Conservation (phyloP, 2,888 invertebrate genomes). For the Chymomyza caudatula region DNA sequence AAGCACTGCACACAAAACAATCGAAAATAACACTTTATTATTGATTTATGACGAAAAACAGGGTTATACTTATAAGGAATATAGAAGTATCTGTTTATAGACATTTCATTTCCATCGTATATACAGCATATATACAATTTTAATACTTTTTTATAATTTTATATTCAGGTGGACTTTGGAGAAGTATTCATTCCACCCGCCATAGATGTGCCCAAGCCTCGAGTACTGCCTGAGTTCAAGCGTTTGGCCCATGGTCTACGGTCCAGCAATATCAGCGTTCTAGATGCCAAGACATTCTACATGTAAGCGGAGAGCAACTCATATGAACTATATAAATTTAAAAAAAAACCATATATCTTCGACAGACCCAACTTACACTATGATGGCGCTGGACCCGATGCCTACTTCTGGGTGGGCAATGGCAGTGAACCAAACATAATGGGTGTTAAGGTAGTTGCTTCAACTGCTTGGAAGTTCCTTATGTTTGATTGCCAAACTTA, state of each 20-base stretch:
- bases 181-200: slow-evolving; percentile 87
- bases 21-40: no score
- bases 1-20: no score
- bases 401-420: slow-evolving; percentile 96
- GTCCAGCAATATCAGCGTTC: slow-evolving; percentile 93
- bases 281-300: slow-evolving; percentile 91
- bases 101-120: no score
- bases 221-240: slow-evolving; percentile 91
- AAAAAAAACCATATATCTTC: not conserved
- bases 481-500: not conserved
- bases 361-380: slow-evolving; percentile 95
- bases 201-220: slow-evolving; percentile 88
- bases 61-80: no score
- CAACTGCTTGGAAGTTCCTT: not conserved
- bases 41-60: no score
- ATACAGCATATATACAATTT: no score
- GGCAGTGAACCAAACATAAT: slow-evolving; percentile 88
- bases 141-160: not conserved
- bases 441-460: slow-evolving; percentile 84
- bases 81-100: no score
- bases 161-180: slow-evolving; percentile 89
- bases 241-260: slow-evolving; percentile 91
- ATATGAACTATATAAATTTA: not conserved
- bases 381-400: slow-evolving; percentile 94
- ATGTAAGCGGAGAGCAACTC: slow-evolving; percentile 38